phyloP scores from a whole-genome alignment of 2,888 invertebrate genomes.

The Catocala nupta region DNA sequence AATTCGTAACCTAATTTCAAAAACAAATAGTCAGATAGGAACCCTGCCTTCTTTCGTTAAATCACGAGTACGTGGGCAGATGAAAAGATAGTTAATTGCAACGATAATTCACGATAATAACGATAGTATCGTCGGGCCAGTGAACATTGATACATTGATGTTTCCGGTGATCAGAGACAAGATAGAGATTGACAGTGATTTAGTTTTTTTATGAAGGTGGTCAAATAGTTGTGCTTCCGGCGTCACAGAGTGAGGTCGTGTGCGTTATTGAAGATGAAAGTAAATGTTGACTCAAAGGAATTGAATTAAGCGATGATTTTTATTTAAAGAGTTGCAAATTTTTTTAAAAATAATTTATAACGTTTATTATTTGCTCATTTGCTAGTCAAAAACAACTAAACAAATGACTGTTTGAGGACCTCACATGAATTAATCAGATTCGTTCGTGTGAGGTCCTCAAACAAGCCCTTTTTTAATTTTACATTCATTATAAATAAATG shows the following conservation, averaged over 20 bases:
- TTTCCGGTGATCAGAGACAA: slow-evolving; percentile 26
- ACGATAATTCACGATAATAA: slow-evolving; percentile 28
- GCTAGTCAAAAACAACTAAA: no score
- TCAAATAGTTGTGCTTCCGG: background rate
- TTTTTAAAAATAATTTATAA: background rate
- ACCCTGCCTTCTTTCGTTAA: slow-evolving; percentile 17
- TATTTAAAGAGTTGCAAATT: slow-evolving; percentile 4
- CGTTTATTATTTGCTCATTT: background rate
- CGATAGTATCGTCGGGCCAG: slow-evolving; percentile 12
- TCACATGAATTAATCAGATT: no score
- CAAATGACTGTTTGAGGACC: no score
- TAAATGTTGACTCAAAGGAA: slow-evolving; percentile 9
- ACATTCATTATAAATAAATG: no score
- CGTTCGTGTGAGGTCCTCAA: no score
- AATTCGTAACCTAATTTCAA: slow-evolving; percentile 17
- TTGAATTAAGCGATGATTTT: slow-evolving; percentile 6
- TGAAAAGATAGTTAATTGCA: slow-evolving; percentile 40
- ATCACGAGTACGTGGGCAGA: slow-evolving; percentile 39
- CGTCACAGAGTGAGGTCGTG: slow-evolving; percentile 8
- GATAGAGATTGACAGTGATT: slow-evolving; percentile 17
- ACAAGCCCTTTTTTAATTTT: no score
- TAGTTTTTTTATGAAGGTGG: slow-evolving; percentile 17
- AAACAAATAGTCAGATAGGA: slow-evolving; percentile 12
- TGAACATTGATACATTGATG: slow-evolving; percentile 23
- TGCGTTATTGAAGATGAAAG: slow-evolving; percentile 18